Percentiles rank a stretch among this genome's conserved stretches.
These are phyloP conservation scores for Falco biarmicus DNA, from an alignment of 2,797 vertebrate species.

Conservation along the genomic window DNA sequence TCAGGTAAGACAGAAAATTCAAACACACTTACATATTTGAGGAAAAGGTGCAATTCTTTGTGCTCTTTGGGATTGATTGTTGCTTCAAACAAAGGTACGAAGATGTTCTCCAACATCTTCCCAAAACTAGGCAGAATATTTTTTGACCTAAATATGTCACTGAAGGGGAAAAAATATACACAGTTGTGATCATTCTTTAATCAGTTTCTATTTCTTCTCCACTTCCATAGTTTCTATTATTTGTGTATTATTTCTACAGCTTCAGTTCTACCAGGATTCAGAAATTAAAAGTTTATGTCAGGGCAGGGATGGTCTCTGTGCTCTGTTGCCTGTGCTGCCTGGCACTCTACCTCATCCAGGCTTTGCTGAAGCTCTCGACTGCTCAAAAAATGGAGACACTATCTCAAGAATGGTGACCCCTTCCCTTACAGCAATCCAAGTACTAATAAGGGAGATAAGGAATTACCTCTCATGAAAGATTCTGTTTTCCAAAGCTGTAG, in stretches of 20 bases:
- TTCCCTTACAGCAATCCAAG: neutral
- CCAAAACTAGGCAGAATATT: constrained; percentile 89
- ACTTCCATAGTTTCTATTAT: neutral
- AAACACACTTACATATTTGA: constrained; percentile 90
- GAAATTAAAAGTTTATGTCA: neutral
- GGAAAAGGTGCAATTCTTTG: constrained; percentile 87
- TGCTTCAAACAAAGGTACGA: constrained; percentile 93
- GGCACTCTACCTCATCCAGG: neutral
- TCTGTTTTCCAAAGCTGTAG: neutral
- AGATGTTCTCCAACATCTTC: constrained; percentile 96
- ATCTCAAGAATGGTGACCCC: neutral
- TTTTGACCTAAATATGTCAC: constrained; percentile 95
- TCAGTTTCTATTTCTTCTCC: neutral
- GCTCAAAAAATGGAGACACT: neutral
- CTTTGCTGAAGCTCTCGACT: neutral
- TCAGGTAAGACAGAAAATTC: neutral
- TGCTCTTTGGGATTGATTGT: constrained; percentile 93
- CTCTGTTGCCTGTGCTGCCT: neutral
- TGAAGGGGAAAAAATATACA: constrained; percentile 68
- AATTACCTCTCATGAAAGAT: neutral
- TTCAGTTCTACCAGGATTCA: neutral
- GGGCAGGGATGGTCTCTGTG: neutral
- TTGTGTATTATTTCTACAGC: neutral
- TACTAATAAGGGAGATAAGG: neutral
- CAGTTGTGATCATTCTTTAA: neutral